Base-by-base conservation (phyloP, 2,888 invertebrate species). In the Crepidodera aurea region DNA sequence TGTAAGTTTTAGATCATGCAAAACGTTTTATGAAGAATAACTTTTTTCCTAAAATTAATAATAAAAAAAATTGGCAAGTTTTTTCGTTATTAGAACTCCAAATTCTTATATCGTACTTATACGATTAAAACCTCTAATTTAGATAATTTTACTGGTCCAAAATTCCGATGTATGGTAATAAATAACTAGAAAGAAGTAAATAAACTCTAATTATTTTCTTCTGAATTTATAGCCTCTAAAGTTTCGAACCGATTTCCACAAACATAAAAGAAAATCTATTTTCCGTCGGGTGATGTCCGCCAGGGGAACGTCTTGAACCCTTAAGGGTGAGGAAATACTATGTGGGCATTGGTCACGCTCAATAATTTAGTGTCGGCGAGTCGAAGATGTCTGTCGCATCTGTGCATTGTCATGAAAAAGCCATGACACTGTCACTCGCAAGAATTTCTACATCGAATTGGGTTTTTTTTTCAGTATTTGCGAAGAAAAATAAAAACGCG, bases 321-420 rank as follows among this genome's bases (percentile, higher is more conserved):
- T 56, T 5, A 42, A 10, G 51, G 51, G 32, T n/a, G 27, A 39
- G 18, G 22, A 27, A 46, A 56, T 57, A 39, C 56, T 39, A 22
- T 51, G 46, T 55, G 61, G 62, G 12, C 56, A 44, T 44, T 51
- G 61, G 62, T 46, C 51, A 37, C 56, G 50, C 46, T 62, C 56
- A 51, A 62, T 62, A 62, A 56, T 62, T 62, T 39, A 51, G 37
- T 27, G 27, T 56, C 34, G 40, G 39, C 27, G 25, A 53, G 40
- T 27, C 25, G 8, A 40, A 42, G 42, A 51, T 51, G 62, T 56
- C 62, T 34, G 37, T 51, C 42, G 44, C 62, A 57, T 62, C 62
- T 56, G 62, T 51, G 22, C 34, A 44, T n/a, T 22, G 27, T 32
- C 37, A 40, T 53, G 59, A 51, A 59, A 51, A 59, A 59, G 51